These are phyloP conservation scores for Paraescarpia echinospica DNA, from an alignment of 1,140 invertebrate species.

Conservation along the genomic window DNA sequence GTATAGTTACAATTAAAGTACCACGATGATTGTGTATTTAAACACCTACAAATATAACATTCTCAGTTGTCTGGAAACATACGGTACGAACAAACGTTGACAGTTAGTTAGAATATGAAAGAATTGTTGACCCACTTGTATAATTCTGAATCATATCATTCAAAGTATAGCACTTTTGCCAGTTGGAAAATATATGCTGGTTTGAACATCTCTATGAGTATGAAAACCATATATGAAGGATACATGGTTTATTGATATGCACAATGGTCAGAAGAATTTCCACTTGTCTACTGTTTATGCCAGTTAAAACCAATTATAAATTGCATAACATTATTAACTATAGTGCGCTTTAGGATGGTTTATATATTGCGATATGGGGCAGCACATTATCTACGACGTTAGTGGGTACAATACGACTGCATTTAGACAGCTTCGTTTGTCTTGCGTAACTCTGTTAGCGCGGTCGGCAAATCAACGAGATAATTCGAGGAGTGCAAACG, in stretches of 20 bases:
- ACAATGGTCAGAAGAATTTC: not conserved
- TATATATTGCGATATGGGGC: not conserved
- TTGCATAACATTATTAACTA: not conserved
- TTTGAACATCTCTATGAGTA: not conserved
- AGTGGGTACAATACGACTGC: not conserved
- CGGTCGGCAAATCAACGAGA: not conserved
- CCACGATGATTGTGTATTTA: too few relatives aligned
- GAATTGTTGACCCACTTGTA: not conserved
- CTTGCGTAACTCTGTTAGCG: not conserved
- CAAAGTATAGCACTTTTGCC: not conserved
- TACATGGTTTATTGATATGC: not conserved
- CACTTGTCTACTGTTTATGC: not conserved
- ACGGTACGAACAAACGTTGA: not conserved
- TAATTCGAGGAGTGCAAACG: not conserved
- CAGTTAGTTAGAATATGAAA: not conserved
- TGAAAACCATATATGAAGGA: not conserved
- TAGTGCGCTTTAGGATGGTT: not conserved
- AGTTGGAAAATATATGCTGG: not conserved
- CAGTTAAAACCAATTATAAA: not conserved
- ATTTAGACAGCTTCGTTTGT: not conserved
- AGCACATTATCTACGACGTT: not conserved
- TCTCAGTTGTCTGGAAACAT: too few relatives aligned
- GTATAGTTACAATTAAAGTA: too few relatives aligned
- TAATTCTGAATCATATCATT: not conserved
- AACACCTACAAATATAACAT: too few relatives aligned